Percentiles rank a stretch among this genome's conserved stretches.
Conservation (phyloP, 2,113 vertebrate genomes). For the Xiphophorus hellerii region DNA sequence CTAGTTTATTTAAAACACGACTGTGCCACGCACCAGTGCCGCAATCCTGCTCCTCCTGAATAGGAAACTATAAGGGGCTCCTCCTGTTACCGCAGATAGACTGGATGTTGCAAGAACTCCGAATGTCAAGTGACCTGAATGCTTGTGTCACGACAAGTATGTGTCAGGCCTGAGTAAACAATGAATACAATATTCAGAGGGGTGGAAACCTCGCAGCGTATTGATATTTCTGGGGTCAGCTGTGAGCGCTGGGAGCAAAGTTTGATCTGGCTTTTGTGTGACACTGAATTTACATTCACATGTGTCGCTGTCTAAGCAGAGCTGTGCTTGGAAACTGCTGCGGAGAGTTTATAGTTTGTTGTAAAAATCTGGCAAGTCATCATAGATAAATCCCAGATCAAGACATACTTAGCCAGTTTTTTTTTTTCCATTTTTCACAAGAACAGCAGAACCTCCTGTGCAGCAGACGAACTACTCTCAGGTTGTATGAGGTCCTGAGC, state of each 20-base stretch:
- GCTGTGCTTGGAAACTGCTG: constrained; percentile 4
- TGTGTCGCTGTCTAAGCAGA: constrained; percentile 12
- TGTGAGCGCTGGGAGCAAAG: constrained; percentile 5
- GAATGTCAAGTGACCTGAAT: constrained; percentile 66
- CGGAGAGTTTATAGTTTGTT: not conserved
- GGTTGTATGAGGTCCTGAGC: not conserved
- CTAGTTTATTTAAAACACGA: constrained; percentile 43
- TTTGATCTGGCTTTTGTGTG: not conserved
- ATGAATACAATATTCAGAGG: constrained; percentile 52
- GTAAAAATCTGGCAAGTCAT: not conserved
- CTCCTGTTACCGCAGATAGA: constrained; percentile 66
- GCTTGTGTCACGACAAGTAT: constrained; percentile 61
- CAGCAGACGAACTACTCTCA: constrained; percentile 35
- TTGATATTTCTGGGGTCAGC: constrained; percentile 29
- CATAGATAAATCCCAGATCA: not conserved
- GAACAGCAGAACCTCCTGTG: constrained; percentile 46
- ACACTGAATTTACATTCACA: constrained; percentile 23
- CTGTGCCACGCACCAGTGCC: constrained; percentile 25
- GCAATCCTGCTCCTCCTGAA: constrained; percentile 51
- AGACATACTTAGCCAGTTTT: not conserved
- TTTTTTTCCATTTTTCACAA: constrained; percentile 12
- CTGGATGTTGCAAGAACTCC: constrained; percentile 71
- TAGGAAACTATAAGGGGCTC: constrained; percentile 51
- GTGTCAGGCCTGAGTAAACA: constrained; percentile 65
- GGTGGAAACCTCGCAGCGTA: constrained; percentile 2